Percentiles rank a stretch among this genome's conserved stretches.
Evolutionary conservation across 2,113 vertebrate species (phyloP).

Genomic region (Passer domesticus): DNA sequence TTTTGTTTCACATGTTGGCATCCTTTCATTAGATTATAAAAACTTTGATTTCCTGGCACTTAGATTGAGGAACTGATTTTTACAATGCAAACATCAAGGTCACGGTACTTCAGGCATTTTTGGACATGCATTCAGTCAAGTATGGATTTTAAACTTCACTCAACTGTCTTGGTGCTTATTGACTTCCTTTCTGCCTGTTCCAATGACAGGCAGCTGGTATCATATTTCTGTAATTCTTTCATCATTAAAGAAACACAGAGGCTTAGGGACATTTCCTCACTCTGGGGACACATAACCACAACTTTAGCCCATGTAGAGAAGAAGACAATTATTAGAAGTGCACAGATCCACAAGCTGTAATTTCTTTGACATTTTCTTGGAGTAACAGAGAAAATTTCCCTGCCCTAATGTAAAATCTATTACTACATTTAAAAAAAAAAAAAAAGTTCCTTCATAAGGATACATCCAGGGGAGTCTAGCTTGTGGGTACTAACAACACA

Average conservation of each 20-base stretch:
- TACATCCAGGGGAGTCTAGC: accelerated
- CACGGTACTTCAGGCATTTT: neutral
- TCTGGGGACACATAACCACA: neutral
- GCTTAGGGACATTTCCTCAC: neutral
- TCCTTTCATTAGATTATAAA: neutral
- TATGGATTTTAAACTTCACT: constrained; percentile 21
- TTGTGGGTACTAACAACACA: accelerated
- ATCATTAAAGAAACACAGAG: neutral
- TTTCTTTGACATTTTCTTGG: neutral
- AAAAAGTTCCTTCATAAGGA: neutral
- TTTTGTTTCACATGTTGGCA: neutral
- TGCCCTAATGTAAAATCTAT: neutral
- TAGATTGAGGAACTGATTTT: neutral
- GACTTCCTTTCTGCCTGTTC: constrained; percentile 8
- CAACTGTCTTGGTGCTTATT: neutral
- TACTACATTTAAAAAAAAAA: neutral
- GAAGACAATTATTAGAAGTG: neutral
- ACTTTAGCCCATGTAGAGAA: neutral
- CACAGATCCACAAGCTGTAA: neutral
- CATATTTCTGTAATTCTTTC: neutral
- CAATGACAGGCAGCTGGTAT: neutral
- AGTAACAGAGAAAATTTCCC: neutral
- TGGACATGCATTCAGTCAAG: neutral
- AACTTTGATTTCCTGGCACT: neutral
- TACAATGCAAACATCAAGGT: neutral